These are phyloP conservation scores for Cnemophilus loriae DNA, from an alignment of 2,113 vertebrate species.

Conservation along the genomic window DNA sequence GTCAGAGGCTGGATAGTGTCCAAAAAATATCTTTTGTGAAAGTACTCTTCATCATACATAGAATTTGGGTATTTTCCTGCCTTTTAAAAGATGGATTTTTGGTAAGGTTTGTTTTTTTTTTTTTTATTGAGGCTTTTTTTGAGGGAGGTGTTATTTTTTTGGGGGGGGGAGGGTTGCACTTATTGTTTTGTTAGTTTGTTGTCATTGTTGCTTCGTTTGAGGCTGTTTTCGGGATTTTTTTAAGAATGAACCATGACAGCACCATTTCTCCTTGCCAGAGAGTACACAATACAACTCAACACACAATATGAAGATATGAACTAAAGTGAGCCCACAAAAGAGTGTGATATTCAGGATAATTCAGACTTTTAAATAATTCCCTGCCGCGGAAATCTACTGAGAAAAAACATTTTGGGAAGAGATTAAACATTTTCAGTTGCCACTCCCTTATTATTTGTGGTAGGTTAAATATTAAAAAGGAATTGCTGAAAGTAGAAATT, in stretches of 20 bases:
- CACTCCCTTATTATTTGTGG: background rate
- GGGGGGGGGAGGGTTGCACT: rapidly evolving
- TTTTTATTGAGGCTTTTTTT: background rate
- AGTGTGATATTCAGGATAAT: background rate
- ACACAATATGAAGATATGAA: background rate
- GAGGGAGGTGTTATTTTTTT: rapidly evolving
- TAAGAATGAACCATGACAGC: background rate
- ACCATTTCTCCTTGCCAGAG: background rate
- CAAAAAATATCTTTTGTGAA: background rate
- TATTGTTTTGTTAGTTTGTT: background rate
- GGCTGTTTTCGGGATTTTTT: background rate
- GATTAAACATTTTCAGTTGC: background rate
- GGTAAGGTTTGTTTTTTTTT: background rate
- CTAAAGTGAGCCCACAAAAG: background rate
- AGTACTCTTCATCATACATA: background rate
- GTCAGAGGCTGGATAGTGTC: background rate
- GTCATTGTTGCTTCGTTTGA: background rate
- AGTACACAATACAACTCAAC: background rate
- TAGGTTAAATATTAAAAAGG: background rate
- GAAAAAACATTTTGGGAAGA: background rate
- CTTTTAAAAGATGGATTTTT: background rate
- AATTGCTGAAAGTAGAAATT: background rate
- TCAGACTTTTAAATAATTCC: background rate
- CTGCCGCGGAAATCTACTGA: background rate
- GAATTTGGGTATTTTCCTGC: background rate